These are phyloP conservation scores for Phataginus tricuspis DNA, from an alignment of 2,797 vertebrate species.

Conservation along the genomic window DNA sequence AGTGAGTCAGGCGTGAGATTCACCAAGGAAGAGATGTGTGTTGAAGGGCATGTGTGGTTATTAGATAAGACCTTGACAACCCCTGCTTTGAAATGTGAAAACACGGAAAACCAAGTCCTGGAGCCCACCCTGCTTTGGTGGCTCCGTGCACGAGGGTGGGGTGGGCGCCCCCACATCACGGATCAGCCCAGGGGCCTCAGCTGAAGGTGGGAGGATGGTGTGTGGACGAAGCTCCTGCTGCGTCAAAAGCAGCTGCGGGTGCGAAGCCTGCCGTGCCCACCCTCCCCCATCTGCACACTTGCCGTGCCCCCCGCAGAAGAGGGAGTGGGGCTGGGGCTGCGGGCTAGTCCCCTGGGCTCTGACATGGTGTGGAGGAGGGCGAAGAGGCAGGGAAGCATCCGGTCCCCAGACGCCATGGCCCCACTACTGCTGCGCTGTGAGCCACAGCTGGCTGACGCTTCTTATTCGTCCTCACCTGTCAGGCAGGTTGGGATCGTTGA, in stretches of 20 bases:
- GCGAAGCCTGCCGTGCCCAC: not conserved
- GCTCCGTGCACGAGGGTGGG: not conserved
- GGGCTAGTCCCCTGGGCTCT: too few relatives aligned
- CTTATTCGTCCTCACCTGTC: not conserved
- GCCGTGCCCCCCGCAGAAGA: not conserved
- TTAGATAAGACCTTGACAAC: not conserved
- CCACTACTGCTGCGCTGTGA: too few relatives aligned
- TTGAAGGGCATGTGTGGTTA: fast-evolving
- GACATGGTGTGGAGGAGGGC: not conserved
- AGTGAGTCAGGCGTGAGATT: fast-evolving
- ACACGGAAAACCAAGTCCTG: fast-evolving
- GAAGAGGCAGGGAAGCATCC: not conserved
- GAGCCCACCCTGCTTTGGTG: fast-evolving
- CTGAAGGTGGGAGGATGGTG: not conserved
- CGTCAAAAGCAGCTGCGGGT: fast-evolving
- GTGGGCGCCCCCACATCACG: not conserved
- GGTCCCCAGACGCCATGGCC: fast-evolving
- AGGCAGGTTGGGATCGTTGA: not conserved
- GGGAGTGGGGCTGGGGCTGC: not conserved
- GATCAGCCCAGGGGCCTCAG: not conserved
- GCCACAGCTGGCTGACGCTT: too few relatives aligned
- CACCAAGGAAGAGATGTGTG: too few relatives aligned
- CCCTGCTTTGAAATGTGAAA: too few relatives aligned
- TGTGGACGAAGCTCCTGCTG: too few relatives aligned
- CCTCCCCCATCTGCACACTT: not conserved